Evolutionary conservation across 2,888 invertebrate genomes (phyloP).

Genomic region (Atherix ibis): DNA sequence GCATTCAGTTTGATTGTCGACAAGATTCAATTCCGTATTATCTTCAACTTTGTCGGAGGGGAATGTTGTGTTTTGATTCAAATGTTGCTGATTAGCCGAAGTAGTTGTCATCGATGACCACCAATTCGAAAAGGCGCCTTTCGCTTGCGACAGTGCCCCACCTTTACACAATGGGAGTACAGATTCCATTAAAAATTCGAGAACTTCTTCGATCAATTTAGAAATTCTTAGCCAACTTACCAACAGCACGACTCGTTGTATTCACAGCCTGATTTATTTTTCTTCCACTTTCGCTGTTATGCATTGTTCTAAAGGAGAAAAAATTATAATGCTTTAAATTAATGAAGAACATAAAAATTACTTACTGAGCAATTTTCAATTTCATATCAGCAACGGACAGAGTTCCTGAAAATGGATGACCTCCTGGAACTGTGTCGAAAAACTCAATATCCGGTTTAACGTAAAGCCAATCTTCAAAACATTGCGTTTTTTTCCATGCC

Average conservation of each 20-base stretch:
- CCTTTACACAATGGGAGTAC: constrained; percentile 35
- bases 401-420: constrained; percentile 91
- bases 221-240: constrained; percentile 17
- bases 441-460: constrained; percentile 47
- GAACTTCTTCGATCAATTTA: constrained; percentile 2
- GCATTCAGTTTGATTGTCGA: no score
- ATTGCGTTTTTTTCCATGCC: constrained; percentile 76
- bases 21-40: no score
- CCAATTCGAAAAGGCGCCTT: constrained; percentile 74
- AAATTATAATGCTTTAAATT: neutral
- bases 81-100: neutral
- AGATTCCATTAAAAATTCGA: neutral
- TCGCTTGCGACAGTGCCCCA: constrained; percentile 76
- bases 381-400: constrained; percentile 91
- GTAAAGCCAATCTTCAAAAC: constrained; percentile 69
- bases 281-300: constrained; percentile 82
- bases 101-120: constrained; percentile 57
- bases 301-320: constrained; percentile 61
- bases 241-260: constrained; percentile 80
- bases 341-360: constrained; percentile 14
- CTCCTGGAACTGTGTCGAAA: constrained; percentile 53
- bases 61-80: no score
- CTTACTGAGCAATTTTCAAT: constrained; percentile 77
- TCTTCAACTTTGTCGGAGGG: no score
- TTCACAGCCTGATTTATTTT: constrained; percentile 87